phyloP scores from a whole-genome alignment of 2,888 invertebrate genomes.

The Ophion obscuratus region DNA sequence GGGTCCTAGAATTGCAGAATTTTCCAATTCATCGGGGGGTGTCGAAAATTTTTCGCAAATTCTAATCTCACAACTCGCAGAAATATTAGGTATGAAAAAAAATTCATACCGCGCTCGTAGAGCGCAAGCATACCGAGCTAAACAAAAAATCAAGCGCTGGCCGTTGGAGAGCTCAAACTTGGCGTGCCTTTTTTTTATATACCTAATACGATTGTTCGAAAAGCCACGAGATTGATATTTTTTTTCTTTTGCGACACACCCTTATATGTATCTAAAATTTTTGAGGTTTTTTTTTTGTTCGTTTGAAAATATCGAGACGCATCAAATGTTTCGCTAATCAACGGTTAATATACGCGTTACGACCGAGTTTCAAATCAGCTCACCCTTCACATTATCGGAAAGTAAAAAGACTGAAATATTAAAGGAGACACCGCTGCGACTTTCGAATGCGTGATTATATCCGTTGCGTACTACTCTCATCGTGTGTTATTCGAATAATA shows the following conservation, averaged over 20 bases:
- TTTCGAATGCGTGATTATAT: constrained; percentile 76
- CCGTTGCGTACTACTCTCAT: constrained; percentile 73
- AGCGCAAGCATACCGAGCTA: too few relatives aligned
- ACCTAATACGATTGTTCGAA: neutral
- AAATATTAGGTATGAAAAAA: neutral
- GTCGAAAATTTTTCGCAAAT: neutral
- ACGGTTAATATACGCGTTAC: constrained; percentile 34
- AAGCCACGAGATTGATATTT: neutral
- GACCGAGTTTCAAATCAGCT: constrained; percentile 36
- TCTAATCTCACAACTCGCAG: neutral
- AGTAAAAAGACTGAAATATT: constrained; percentile 74
- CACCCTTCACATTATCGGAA: constrained; percentile 63
- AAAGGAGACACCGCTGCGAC: constrained; percentile 72
- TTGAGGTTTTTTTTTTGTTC: neutral
- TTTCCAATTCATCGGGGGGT: neutral
- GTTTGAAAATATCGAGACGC: neutral
- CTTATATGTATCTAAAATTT: neutral
- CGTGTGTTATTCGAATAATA: constrained; percentile 73
- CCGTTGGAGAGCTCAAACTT: neutral
- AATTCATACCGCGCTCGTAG: neutral
- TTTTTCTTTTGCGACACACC: constrained; percentile 1
- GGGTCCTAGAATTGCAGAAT: constrained; percentile 24
- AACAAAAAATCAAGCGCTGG: neutral
- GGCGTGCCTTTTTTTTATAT: neutral
- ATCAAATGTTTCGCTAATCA: constrained; percentile 27